These are phyloP conservation scores for Cotesia glomerata DNA, from an alignment of 1,140 invertebrate species.

Conservation along the genomic window DNA sequence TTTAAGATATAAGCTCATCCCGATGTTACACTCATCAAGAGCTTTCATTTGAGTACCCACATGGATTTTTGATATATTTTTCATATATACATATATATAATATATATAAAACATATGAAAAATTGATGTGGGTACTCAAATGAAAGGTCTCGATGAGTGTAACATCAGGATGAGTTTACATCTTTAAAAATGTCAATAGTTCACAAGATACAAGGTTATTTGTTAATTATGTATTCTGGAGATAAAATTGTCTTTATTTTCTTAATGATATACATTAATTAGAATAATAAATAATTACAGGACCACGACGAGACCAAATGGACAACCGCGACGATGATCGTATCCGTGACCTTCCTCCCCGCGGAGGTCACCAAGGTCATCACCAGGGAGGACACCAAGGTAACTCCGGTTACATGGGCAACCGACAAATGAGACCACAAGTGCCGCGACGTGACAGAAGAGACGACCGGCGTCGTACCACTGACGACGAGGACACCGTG, in stretches of 20 bases:
- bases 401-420: conserved; percentile 34
- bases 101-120: too few species aligned
- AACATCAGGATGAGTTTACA: too few species aligned
- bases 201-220: too few species aligned
- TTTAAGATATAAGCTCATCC: too few species aligned
- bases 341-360: conserved; percentile 63
- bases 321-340: conserved; percentile 64
- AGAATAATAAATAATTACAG: conserved; percentile 45
- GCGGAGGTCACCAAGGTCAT: conserved; percentile 54
- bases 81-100: too few species aligned
- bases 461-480: conserved; percentile 72
- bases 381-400: conserved; percentile 21
- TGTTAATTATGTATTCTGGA: too few species aligned
- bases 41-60: too few species aligned
- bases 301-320: conserved; percentile 66
- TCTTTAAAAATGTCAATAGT: too few species aligned
- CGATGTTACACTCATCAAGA: too few species aligned
- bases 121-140: too few species aligned
- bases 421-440: conserved; percentile 56
- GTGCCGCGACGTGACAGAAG: conserved; percentile 66
- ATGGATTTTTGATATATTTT: too few species aligned
- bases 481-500: conserved; percentile 80
- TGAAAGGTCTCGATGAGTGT: too few species aligned
- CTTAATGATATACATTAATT: conserved; percentile 25
- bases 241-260: not conserved